Evolutionary conservation across 2,888 invertebrate species (phyloP).

Genomic region (Andrena bucephala): DNA sequence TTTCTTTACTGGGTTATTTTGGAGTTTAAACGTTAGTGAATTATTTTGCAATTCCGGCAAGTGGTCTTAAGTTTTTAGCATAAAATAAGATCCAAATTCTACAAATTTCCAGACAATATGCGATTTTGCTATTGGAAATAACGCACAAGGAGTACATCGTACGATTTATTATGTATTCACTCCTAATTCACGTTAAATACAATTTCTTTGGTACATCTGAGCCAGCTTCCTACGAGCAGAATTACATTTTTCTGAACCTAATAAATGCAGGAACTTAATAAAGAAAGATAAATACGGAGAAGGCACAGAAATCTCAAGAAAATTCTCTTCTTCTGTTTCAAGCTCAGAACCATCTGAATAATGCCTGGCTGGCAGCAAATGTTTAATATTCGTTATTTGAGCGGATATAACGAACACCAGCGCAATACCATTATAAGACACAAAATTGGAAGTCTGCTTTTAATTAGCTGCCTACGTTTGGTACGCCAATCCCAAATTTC

Average conservation of each 20-base stretch:
- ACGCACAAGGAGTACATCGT: too few relatives aligned
- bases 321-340: not conserved
- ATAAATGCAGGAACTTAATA: conserved; percentile 47
- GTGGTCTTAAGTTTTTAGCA: not conserved
- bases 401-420: not conserved
- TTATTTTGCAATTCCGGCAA: conserved; percentile 3
- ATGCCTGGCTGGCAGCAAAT: not conserved
- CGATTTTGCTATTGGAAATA: not conserved
- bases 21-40: not conserved
- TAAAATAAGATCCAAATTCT: not conserved
- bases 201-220: not conserved
- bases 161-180: not conserved
- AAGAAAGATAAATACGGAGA: conserved; percentile 20
- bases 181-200: not conserved
- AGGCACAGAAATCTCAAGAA: conserved; percentile 7
- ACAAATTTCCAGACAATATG: not conserved
- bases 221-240: not conserved
- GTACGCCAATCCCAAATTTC: too few relatives aligned
- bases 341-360: not conserved
- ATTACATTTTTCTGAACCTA: conserved; percentile 11
- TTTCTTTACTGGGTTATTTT: not conserved
- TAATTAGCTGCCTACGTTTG: not conserved
- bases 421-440: not conserved
- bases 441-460: not conserved
- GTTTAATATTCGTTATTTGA: not conserved